phyloP scores from a whole-genome alignment of 2,113 vertebrate genomes.

The Platichthys flesus region DNA sequence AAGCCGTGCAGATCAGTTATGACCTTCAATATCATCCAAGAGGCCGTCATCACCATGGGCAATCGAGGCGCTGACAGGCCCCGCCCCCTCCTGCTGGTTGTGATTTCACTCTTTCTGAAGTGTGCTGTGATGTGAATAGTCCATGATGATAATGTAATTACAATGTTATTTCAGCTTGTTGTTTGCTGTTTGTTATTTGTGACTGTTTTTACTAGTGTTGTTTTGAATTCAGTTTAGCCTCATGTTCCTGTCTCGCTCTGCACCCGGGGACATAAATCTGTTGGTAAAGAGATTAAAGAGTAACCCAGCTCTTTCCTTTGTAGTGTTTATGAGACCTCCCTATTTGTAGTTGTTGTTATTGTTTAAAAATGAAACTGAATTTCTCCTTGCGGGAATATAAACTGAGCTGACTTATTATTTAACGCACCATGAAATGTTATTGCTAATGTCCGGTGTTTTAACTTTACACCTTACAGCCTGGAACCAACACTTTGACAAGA shows the following conservation, averaged over 20 bases:
- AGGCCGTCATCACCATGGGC: rapidly evolving
- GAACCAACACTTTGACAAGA: too few species aligned
- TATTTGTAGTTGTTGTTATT: too few species aligned
- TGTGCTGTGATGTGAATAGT: neutral
- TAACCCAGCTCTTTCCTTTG: neutral
- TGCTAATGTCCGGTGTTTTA: too few species aligned
- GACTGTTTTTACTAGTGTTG: neutral
- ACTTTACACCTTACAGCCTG: too few species aligned
- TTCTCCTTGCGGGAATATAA: too few species aligned
- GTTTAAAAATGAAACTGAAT: too few species aligned
- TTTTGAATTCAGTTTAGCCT: neutral
- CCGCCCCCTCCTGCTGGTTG: neutral
- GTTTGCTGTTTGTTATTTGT: neutral
- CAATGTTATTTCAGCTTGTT: neutral
- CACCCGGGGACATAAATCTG: too few species aligned
- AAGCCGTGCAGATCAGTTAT: constrained; percentile 53
- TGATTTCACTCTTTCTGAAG: constrained; percentile 3
- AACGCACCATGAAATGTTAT: too few species aligned
- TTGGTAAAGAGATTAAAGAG: neutral
- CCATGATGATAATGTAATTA: neutral
- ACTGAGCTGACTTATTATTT: too few species aligned
- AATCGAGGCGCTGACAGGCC: too few species aligned
- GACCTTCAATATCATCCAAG: neutral
- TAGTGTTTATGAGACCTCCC: too few species aligned
- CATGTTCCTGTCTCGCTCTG: too few species aligned